Base-by-base conservation (phyloP, 2,888 invertebrate species). In the Brachypalpus laphriformis region DNA sequence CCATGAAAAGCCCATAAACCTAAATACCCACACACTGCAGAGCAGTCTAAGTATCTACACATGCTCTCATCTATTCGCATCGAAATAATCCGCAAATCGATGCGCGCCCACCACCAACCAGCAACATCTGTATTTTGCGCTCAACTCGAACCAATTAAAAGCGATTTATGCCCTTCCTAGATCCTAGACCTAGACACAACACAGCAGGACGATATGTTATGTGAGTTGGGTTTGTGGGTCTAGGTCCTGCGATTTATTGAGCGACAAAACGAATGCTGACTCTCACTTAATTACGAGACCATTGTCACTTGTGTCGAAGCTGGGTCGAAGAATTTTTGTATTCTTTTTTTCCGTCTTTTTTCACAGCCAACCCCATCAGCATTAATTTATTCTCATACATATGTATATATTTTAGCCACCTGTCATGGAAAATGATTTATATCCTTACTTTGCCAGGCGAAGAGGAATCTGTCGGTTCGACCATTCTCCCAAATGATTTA, bases 211-310 rank as follows among this genome's bases (percentile, higher is more conserved):
- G 71, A 45, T 22, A 22, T 40, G 40, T 40, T 20, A 42, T 25
- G 47, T 56, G 68, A 16, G 45, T 34, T 25, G 25, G 16, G 18
- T 68, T 3, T 16, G 8, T n/a, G n/a, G 4, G n/a, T 14, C 45
- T 16, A 1, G n/a, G 65, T 20, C 31, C 45, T 66, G 45, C 63
- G 57, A 83, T 83, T 80, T 83, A 83, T 83, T 80, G 65, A 83
- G 74, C 74, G 65, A 80, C 80, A 80, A 70, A 74, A 59, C 65
- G 80, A 83, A 83, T 75, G 74, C 83, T 75, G 80, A 80, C 74
- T 83, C 61, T 80, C 83, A 83, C 83, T 83, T 83, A 80, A 83
- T 83, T 80, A 83, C 80, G 80, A 80, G 74, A 74, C 83, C 83
- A 83, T 83, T 83, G 83, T 83, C 83, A 83, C 83, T 80, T 54